These are phyloP conservation scores for Calosoma granatense DNA, from an alignment of 1,140 invertebrate genomes.

Conservation along the genomic window DNA sequence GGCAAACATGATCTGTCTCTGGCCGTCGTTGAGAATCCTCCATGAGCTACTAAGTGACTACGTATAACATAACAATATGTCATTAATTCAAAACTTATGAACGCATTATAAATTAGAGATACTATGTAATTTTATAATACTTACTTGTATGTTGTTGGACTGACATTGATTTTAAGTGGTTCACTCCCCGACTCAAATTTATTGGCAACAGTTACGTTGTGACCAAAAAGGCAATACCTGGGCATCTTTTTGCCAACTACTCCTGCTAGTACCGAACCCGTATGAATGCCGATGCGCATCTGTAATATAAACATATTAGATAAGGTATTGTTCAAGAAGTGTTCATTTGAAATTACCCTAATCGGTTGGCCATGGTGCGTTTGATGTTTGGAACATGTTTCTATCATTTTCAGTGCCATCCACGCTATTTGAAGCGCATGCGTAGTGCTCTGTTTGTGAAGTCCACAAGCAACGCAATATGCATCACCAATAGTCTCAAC, in stretches of 20 bases:
- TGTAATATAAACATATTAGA: constrained; percentile 38
- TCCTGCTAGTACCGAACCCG: constrained; percentile 77
- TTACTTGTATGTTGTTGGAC: constrained; percentile 86
- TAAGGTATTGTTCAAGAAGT: not conserved
- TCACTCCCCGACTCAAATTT: constrained; percentile 91
- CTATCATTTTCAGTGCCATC: constrained; percentile 90
- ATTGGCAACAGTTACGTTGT: constrained; percentile 88
- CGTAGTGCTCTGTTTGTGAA: constrained; percentile 69
- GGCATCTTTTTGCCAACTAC: constrained; percentile 88
- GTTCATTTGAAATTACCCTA: constrained; percentile 47
- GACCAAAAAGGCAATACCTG: constrained; percentile 82
- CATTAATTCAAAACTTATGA: too few relatives aligned
- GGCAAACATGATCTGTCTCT: constrained; percentile 69
- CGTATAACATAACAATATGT: constrained; percentile 16
- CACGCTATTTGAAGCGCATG: constrained; percentile 91
- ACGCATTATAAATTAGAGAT: not conserved
- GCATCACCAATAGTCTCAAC: constrained; percentile 94
- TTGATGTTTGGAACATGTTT: constrained; percentile 72
- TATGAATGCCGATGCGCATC: constrained; percentile 92
- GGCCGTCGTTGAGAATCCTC: constrained; percentile 68
- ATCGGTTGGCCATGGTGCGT: constrained; percentile 87
- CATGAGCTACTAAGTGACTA: constrained; percentile 63
- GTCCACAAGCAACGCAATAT: constrained; percentile 86
- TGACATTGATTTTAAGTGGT: constrained; percentile 81
- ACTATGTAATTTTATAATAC: constrained; percentile 27